A percentile compares a stretch with the other conserved stretches of the same genome.
These are phyloP conservation scores for Borostomias antarcticus DNA, from an alignment of 2,797 vertebrate species.

Conservation along the genomic window DNA sequence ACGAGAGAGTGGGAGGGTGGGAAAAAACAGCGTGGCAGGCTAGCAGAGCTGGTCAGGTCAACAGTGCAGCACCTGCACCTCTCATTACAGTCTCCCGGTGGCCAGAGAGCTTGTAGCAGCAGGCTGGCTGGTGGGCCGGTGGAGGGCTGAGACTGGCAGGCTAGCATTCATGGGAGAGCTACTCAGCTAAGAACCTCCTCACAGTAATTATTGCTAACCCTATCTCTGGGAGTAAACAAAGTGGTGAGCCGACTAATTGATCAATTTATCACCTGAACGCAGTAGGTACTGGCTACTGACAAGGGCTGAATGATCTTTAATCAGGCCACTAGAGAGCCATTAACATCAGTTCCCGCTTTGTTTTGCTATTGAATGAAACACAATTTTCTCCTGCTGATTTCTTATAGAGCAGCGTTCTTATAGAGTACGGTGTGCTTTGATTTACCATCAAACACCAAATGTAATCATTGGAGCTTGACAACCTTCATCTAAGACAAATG, in stretches of 20 bases:
- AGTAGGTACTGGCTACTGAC: no score
- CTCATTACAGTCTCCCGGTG: conserved; percentile 32
- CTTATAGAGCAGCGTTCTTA: no score
- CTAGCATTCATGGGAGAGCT: no score
- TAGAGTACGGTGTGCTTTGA: no score
- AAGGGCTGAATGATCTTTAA: no score
- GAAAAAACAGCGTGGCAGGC: no score
- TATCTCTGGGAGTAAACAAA: conserved; percentile 2
- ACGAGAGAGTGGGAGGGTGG: conserved; percentile 60
- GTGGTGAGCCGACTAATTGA: neutral
- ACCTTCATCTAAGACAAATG: no score
- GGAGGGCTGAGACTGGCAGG: neutral
- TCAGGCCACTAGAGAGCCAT: no score
- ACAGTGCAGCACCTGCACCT: conserved; percentile 46
- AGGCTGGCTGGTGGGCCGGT: neutral
- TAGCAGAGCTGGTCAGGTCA: conserved; percentile 54
- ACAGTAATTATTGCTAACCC: neutral
- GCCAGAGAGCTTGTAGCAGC: neutral
- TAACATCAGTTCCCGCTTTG: neutral
- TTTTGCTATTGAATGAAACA: neutral
- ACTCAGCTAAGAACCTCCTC: neutral
- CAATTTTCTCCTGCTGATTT: conserved; percentile 1
- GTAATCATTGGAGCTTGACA: no score
- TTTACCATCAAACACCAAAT: neutral
- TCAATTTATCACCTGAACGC: no score